Evolutionary conservation across 1,140 invertebrate genomes (phyloP).

Genomic region (Lepidostoma basale): DNA sequence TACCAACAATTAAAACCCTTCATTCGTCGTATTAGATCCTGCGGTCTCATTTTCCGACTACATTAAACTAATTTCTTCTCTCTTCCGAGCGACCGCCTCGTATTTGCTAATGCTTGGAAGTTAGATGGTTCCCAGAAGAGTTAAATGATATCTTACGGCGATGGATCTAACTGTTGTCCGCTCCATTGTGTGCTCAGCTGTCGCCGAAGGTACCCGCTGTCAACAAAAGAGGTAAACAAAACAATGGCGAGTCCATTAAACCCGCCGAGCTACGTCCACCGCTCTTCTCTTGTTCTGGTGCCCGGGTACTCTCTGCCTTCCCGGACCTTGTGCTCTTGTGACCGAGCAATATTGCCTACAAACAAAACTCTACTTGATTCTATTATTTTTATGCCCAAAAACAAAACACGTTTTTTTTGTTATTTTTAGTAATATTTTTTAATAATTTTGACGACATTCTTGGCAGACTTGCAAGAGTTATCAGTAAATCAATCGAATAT

Average conservation of each 20-base stretch:
- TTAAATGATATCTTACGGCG: background rate
- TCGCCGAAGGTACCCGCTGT: background rate
- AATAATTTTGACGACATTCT: too few species aligned
- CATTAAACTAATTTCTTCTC: background rate
- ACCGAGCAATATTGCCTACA: too few species aligned
- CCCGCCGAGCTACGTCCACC: background rate
- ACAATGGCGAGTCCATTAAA: constrained; percentile 21
- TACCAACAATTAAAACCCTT: too few species aligned
- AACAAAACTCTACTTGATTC: too few species aligned
- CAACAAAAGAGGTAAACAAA: constrained; percentile 19
- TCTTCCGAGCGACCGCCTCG: background rate
- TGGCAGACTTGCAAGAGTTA: too few species aligned
- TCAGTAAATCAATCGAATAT: too few species aligned
- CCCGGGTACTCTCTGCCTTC: background rate
- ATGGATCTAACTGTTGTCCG: background rate
- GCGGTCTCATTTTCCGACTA: too few species aligned
- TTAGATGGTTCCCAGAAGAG: background rate
- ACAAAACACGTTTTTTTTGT: too few species aligned
- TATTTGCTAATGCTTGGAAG: background rate
- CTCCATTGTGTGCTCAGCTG: constrained; percentile 19
- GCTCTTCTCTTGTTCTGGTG: background rate
- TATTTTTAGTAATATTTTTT: too few species aligned
- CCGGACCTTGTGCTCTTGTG: too few species aligned
- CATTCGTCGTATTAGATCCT: too few species aligned
- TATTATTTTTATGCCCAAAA: too few species aligned